Evolutionary conservation across 2,113 vertebrate species (phyloP), one percentile per base, ranked within the genome.

Genomic region (Dasypus novemcinctus): DNA sequence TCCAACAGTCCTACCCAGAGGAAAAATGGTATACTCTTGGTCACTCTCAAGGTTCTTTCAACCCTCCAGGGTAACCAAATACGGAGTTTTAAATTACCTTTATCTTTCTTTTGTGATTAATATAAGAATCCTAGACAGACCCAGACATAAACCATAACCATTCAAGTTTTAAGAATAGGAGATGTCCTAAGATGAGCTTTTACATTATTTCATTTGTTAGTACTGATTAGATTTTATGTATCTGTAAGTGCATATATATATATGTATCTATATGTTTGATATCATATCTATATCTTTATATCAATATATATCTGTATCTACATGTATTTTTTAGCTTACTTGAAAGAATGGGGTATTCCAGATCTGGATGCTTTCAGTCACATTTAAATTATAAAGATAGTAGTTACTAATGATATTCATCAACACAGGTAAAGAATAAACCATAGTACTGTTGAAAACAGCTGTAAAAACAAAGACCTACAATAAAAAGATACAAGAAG

Each of bases 321-420:
- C 36, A 33, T 33, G 29, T 12, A 33, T 49, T 71, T 78, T 78
- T 71, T 14, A 75, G 27, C 98, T 98, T 97, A 99, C 99, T 97
- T 98, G 98, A 21, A 98, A 57, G 15, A 99, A 99, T 0, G 99
- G 99, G 95, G 99, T 99, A 97, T 98, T 99, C 99, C 99, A 99
- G 78, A 99, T 98, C 20, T 98, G 98, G 96, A 99, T 99, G 52
- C 41, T 98, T 61, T 99, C 99, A 0, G 98, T 99, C 10, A 99
- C 98, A 0, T 99, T 99, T 29, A 99, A 95, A 7, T 97, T 98
- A 95, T 96, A 98, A 4, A 99, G 99, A 5, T 99, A 98, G 11
- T 99, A 98, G 41, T 99, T 99, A 98, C 99, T 99, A 72, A 99
- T 99, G 0, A 99, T 87, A 31, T 99, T 99, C 95, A 99, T 98